Evolutionary conservation across 2,888 invertebrate species (phyloP), one percentile per base, ranked within the genome.

Genomic region (Amblyjoppa fuscipennis): DNA sequence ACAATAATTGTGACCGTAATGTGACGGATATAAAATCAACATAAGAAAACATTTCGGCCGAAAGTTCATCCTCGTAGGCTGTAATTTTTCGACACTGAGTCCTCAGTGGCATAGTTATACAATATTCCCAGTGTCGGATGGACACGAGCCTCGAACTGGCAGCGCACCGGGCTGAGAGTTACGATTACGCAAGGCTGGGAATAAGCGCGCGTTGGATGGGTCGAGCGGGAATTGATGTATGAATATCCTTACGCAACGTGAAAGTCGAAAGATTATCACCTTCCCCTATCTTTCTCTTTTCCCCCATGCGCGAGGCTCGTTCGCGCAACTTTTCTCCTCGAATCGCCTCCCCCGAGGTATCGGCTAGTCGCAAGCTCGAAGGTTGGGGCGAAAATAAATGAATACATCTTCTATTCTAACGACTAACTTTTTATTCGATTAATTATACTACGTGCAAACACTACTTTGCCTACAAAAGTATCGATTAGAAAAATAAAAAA

Each of bases 191-290:
- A 75, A 75, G 51, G 41, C 20, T 31, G 20, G 20, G 7, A 28
- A 41, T 11, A n/a, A n/a, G 49, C 31, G 69, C 68, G 51, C 64
- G 70, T 25, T 45, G 64, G 76, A 59, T 64, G 70, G 70, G 45
- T 61, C 69, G 56, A 70, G 64, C 41, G 49, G 53, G 64, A 68
- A 85, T 87, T 85, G 88, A 88, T 89, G 89, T 90, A 90, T 90
- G 89, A 87, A 88, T 90, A 90, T 89, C 88, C 89, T 91, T 90
- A 90, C 90, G 90, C 88, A 91, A 91, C 87, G 90, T 89, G 91
- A 91, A 91, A 91, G 91, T 91, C 89, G 87, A 87, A 90, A 90
- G 87, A 89, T 87, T 34, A 87, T 89, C 79, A 70, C 61, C 73
- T 56, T 75, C 64, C 77, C 84, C 73, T 73, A 74, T 86, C 59